phyloP scores from a whole-genome alignment of 2,797 vertebrate genomes.

The Amniataba percoides region DNA sequence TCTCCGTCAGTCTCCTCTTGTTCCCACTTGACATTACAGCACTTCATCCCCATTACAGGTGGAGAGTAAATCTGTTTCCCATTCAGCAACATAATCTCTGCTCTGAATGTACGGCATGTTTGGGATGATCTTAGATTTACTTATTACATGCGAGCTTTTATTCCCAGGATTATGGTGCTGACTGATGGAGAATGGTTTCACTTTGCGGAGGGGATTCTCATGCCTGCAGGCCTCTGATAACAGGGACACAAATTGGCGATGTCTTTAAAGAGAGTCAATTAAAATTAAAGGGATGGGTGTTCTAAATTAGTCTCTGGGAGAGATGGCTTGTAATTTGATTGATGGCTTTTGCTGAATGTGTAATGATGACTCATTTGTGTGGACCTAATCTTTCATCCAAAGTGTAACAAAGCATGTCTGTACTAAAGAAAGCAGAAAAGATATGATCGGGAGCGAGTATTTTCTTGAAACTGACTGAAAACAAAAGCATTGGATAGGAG shows the following conservation, averaged over 20 bases:
- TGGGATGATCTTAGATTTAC: conserved; percentile 35
- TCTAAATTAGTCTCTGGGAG: conserved; percentile 48
- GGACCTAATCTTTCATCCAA: conserved; percentile 32
- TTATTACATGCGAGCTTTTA: conserved; percentile 38
- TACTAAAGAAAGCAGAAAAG: background rate
- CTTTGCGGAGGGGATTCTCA: conserved; percentile 7
- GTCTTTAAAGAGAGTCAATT: conserved; percentile 70
- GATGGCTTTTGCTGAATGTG: conserved; percentile 55
- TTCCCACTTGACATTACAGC: conserved; percentile 3
- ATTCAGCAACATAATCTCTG: conserved; percentile 32
- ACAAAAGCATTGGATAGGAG: background rate
- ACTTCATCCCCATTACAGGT: background rate
- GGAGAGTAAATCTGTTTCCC: conserved; percentile 25
- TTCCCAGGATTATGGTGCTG: conserved; percentile 43
- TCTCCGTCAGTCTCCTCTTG: background rate
- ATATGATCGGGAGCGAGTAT: background rate
- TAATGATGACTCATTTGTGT: conserved; percentile 48
- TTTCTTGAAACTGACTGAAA: conserved; percentile 6
- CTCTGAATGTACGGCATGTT: conserved; percentile 31
- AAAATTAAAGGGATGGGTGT: conserved; percentile 59
- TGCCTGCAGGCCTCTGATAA: conserved; percentile 63
- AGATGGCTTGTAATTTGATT: conserved; percentile 43
- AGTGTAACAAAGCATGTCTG: conserved; percentile 28
- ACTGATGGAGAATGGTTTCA: conserved; percentile 21
- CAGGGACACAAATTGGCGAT: conserved; percentile 52